Conservation (phyloP, 2,797 vertebrate genomes). For the Linurgus olivaceus region DNA sequence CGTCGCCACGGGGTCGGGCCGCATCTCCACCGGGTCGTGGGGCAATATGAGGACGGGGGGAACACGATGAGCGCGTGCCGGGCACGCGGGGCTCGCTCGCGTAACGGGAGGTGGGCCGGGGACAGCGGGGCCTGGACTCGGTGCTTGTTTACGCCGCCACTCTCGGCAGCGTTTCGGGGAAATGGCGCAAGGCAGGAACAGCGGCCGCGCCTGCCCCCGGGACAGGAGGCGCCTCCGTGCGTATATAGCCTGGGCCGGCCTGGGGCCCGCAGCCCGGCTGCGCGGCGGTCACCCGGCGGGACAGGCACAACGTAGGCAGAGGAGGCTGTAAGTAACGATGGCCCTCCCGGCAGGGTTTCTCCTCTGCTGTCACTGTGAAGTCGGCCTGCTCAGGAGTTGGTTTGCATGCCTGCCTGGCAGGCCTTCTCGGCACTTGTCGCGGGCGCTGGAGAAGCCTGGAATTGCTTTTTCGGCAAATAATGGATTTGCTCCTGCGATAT, state of each 20-base stretch:
- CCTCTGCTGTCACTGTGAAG: neutral
- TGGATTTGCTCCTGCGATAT: accelerated
- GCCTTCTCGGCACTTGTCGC: accelerated
- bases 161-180: neutral
- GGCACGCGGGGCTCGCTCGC: neutral
- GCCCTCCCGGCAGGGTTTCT: neutral
- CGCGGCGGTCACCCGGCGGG: neutral
- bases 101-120: neutral
- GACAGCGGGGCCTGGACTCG: neutral
- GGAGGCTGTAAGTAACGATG: neutral
- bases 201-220: neutral
- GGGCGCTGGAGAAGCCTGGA: neutral
- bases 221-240: neutral
- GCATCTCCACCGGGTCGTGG: neutral
- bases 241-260: neutral
- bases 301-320: accelerated
- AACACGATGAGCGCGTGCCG: neutral
- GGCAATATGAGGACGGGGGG: neutral
- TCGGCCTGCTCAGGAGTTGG: neutral
- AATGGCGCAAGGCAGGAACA: neutral
- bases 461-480: neutral
- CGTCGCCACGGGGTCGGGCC: neutral
- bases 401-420: neutral
- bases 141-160: neutral
- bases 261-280: neutral